Evolutionary conservation across 2,888 invertebrate species (phyloP), one percentile per base, ranked within the genome.

Genomic region (Eupithecia centaureata): DNA sequence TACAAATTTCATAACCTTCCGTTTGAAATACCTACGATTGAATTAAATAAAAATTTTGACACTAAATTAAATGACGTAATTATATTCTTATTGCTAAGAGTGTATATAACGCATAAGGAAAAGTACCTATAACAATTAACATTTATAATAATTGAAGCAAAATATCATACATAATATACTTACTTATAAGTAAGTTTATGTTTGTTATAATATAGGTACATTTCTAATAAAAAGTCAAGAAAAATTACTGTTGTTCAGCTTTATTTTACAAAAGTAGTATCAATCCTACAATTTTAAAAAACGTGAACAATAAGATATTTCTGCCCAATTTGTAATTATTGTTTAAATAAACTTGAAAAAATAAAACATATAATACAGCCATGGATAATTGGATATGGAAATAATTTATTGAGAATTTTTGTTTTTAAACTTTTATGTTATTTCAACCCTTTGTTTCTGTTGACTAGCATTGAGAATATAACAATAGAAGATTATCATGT

Each of bases 401-500:
- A 3, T 42, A 18, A 42, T 18, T 42, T n/a, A 42, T 47, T 18
- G n/a, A n/a, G n/a, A n/a, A n/a, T n/a, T n/a, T n/a, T n/a, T n/a
- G n/a, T n/a, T n/a, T n/a, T n/a, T n/a, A n/a, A n/a, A n/a, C 2
- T 54, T 10, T 51, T 13, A 57, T 18, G 18, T 33, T 52, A 88
- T 33, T 52, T 54, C 91, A 92, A 92, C 91, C 92, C 91, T 90
- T 89, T 86, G 80, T 81, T 91, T 90, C 88, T 86, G 80, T 81
- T 92, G 92, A 92, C 92, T 92, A 92, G 92, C 92, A 92, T 91
- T 91, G 92, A 86, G 74, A 77, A 78, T 69, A 78, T 27, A 58
- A 5, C 15, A 27, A 51, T 33, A 5, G 47, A 12, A 64, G 18
- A 35, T 30, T 25, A 56, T 56, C 30, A 80, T 83, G 84, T 68